Base-by-base conservation (phyloP, 2,797 vertebrate genomes). In the Atherinosoma microstoma region DNA sequence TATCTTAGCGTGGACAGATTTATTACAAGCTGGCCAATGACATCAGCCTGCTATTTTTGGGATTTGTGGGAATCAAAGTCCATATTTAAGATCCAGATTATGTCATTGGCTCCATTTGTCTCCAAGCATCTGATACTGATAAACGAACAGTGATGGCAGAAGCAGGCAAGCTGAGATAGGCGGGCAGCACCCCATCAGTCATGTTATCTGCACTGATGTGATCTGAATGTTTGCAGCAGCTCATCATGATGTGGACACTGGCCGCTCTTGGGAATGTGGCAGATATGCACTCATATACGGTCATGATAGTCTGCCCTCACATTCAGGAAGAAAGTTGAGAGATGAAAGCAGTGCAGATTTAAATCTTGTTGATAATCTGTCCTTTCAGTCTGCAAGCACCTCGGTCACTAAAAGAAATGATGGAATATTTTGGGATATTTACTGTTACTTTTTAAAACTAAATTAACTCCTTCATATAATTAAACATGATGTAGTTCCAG, bases 31-130 rank as follows among this genome's bases (percentile, higher is more conserved):
- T 82, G 58, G 67, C 53, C 64, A 57, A 66, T 93, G 90, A 92
- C 88, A 91, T 92, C 90, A 92, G 73, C 40, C 54, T 22, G 79
- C 85, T 93, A 91, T 94, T 93, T 83, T 83, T 54, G 73, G 90
- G 73, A 59, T 83, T 89, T 78, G 90, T 91, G 89, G 88, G 87
- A 90, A 92, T 84, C 87, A 72, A 76, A 82, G 88, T 88, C 87
- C 90, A 87, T 89, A 90, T 82, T 78, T 79, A 87, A 82, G 69
- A 86, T 76, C 79, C 73, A 13, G 49, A 76, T 91, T 89, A 89
- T 92, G 89, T 90, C 91, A 91, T 13, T 82, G 86, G 82, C 88
- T 83, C 75, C 68, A 32, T 79, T 65, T 70, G 87, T 87, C 77
- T 87, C 82, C 81, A 56, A 83, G 66, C 84, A 90, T 82, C 83